Base-by-base conservation (phyloP, 2,113 vertebrate genomes). In the Scomber scombrus region DNA sequence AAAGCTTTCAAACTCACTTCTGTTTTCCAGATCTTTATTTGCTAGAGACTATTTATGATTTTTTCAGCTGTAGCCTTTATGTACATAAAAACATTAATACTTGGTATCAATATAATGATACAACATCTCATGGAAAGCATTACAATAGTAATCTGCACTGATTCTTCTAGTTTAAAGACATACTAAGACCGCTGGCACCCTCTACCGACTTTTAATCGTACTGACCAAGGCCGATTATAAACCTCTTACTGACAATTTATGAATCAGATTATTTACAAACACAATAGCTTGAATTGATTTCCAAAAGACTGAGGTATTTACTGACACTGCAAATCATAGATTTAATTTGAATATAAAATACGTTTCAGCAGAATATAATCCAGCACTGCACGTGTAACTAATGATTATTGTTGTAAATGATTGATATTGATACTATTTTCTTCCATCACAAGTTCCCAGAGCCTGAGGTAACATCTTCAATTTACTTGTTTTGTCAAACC, bases 181-280 rank as follows among this genome's bases (percentile, higher is more conserved):
- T 74, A 5, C 57, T 19, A 52, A 68, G 80, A 75, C 23, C 83
- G 56, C 63, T 90, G 85, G 85, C 77, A 51, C 88, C 84, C 66
- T 83, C 91, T 93, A 78, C 74, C 87, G 92, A 67, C 75, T 12
- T 13, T 15, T 15, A 3, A 18, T 12, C 34, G 50, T 15, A 67
- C 80, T 19, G 15, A 72, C 61, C 43, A 16, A 3, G 11, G 21
- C 56, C 26, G 16, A 14, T 55, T 43, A 12, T 0, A 18, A 58
- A 46, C 6, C 21, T 15, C 23, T 45, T 18, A 62, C 6, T 23
- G 6, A 40, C 29, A 56, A 64, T 47, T 61, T 16, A 34, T 2
- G 2, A 64, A 18, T 31, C 0, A n/a, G 0, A 16, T 21, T 23
- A 50, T 65, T 46, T n/a, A 6, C 3, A 49, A 2, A n/a, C 14